Conservation (phyloP, 2,888 invertebrate genomes). For the Aphodius granarius region DNA sequence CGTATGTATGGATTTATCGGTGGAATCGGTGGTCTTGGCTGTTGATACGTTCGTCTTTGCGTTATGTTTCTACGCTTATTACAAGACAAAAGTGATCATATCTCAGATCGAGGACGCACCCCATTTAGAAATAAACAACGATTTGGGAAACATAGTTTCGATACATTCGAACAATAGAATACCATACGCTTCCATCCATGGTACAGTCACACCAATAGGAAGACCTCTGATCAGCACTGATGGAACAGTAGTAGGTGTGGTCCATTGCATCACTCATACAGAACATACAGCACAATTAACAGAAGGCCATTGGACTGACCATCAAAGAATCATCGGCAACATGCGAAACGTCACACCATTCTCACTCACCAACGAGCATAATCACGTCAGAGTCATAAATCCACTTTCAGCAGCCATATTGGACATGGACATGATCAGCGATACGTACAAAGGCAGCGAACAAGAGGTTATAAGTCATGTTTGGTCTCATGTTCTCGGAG, state of each 20-base stretch:
- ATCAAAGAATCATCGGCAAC: slow-evolving; percentile 1
- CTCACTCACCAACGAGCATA: background rate
- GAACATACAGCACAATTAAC: slow-evolving; percentile 11
- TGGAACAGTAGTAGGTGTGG: background rate
- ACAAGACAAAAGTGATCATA: slow-evolving; percentile 1
- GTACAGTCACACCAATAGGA: slow-evolving; percentile 1
- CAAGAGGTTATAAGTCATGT: slow-evolving; percentile 5
- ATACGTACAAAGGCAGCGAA: background rate
- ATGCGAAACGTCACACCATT: slow-evolving; percentile 4
- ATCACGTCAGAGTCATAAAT: background rate
- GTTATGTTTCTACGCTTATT: background rate
- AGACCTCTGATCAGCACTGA: background rate
- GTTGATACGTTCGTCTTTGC: slow-evolving; percentile 2
- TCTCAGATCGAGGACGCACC: slow-evolving; percentile 3
- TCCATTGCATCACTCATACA: background rate
- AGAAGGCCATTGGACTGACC: slow-evolving; percentile 5
- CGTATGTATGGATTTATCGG: slow-evolving; percentile 2
- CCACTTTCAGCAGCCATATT: slow-evolving; percentile 6
- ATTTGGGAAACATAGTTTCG: background rate
- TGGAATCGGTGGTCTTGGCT: slow-evolving; percentile 2
- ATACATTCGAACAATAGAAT: background rate
- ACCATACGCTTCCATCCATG: slow-evolving; percentile 10
- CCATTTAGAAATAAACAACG: slow-evolving; percentile 1
- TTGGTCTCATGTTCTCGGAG: slow-evolving; percentile 4
- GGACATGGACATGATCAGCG: slow-evolving; percentile 6